phyloP scores from a whole-genome alignment of 2,113 vertebrate species.

The Callocephalon fimbriatum region DNA sequence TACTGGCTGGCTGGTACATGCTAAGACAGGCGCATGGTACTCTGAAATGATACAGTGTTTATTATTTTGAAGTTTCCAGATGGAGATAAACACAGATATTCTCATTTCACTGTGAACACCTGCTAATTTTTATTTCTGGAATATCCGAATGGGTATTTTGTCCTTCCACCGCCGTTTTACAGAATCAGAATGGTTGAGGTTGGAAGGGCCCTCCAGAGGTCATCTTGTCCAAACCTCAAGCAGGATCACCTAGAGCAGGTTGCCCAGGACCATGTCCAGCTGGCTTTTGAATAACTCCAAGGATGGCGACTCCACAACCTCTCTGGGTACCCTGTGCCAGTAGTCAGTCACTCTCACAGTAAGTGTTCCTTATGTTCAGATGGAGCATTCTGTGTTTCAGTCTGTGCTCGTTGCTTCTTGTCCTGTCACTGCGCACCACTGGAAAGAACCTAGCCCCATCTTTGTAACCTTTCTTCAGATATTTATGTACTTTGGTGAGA shows the following conservation, averaged over 20 bases:
- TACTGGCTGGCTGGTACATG: background rate
- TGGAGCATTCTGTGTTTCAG: fast-evolving
- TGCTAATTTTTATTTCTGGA: background rate
- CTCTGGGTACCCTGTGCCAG: background rate
- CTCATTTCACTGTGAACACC: background rate
- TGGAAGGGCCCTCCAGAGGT: background rate
- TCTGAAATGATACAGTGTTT: background rate
- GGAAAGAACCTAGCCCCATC: background rate
- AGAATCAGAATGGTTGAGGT: background rate
- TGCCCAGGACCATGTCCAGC: background rate
- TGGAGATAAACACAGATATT: background rate
- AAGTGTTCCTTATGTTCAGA: background rate
- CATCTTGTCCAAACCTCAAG: background rate
- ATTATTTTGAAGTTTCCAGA: background rate
- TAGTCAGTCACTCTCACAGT: background rate
- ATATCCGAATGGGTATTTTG: background rate
- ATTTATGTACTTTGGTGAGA: background rate
- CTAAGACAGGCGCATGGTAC: background rate
- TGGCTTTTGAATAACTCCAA: background rate
- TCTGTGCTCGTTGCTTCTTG: background rate
- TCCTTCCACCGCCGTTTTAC: background rate
- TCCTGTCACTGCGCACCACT: background rate
- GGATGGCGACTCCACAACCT: background rate
- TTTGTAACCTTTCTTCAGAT: background rate
- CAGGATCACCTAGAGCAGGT: background rate